Evolutionary conservation across 2,113 vertebrate genomes (phyloP).

Genomic region (Calonectris borealis): DNA sequence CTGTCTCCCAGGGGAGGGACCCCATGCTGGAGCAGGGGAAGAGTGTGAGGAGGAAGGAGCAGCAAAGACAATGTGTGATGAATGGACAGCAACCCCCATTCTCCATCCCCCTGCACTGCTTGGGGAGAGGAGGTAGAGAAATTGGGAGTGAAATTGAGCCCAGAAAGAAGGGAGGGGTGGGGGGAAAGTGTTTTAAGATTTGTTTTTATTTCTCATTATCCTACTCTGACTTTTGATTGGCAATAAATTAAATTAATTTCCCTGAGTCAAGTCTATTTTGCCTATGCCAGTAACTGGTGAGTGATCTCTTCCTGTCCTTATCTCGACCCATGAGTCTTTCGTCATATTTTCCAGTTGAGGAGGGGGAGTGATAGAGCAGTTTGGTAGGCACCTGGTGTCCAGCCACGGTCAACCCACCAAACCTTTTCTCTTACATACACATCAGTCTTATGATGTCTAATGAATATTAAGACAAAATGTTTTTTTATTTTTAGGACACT

Average conservation of each 20-base stretch:
- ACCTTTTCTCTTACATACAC: background rate
- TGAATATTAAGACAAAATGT: background rate
- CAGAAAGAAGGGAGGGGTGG: background rate
- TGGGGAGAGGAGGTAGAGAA: background rate
- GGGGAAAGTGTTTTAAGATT: background rate
- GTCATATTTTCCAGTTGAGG: background rate
- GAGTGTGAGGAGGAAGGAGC: background rate
- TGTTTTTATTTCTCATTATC: background rate
- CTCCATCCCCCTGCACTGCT: accelerated
- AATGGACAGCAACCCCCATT: background rate
- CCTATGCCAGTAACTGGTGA: background rate
- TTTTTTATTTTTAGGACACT: background rate
- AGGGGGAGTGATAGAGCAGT: background rate
- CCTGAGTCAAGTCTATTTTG: background rate
- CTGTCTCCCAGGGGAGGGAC: background rate
- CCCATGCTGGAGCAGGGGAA: background rate
- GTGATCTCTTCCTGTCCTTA: background rate
- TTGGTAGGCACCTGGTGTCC: background rate
- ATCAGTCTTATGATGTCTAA: background rate
- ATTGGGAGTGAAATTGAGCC: background rate
- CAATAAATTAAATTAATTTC: background rate
- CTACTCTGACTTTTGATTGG: background rate
- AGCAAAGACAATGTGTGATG: background rate
- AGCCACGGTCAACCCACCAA: background rate
- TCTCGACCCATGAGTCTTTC: accelerated